Conservation (phyloP, 2,113 vertebrate species). For the Callopanchax toddi region DNA sequence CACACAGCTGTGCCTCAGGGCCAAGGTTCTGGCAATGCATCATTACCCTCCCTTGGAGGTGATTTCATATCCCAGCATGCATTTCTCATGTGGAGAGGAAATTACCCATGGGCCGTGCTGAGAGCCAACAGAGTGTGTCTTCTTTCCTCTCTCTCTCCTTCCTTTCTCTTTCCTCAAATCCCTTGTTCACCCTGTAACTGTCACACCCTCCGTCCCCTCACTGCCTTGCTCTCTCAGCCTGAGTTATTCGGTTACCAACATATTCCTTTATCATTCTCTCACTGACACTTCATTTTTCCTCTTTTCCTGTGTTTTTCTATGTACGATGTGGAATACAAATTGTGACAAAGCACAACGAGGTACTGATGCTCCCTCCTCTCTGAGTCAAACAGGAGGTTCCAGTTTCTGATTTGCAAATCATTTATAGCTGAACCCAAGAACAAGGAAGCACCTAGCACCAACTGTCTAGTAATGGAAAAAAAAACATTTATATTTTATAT, state of each 20-base stretch:
- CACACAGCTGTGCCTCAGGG: slow-evolving; percentile 73
- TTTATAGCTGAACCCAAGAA: not conserved
- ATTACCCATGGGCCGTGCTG: slow-evolving; percentile 78
- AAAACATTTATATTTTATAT: too few relatives aligned
- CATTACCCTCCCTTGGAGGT: slow-evolving; percentile 80
- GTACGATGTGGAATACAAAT: slow-evolving; percentile 27
- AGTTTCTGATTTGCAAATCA: not conserved
- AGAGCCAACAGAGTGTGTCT: slow-evolving; percentile 76
- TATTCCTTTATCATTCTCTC: slow-evolving; percentile 40
- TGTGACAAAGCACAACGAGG: slow-evolving; percentile 28
- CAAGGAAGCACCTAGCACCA: not conserved
- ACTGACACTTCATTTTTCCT: slow-evolving; percentile 26
- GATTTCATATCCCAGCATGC: slow-evolving; percentile 81
- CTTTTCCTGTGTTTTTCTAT: not conserved
- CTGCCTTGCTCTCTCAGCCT: slow-evolving; percentile 6
- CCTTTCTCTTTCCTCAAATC: slow-evolving; percentile 52
- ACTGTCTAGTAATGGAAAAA: too few relatives aligned
- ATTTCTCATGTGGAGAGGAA: slow-evolving; percentile 80
- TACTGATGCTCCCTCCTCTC: not conserved
- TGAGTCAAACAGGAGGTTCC: not conserved
- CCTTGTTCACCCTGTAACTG: slow-evolving; percentile 53
- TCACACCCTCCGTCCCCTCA: slow-evolving; percentile 25
- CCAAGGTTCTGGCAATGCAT: slow-evolving; percentile 80
- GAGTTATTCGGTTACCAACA: slow-evolving; percentile 43
- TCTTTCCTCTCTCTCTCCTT: slow-evolving; percentile 59